A percentile compares a stretch with the other conserved stretches of the same genome.
Evolutionary conservation across 35 echinoderm and acorn worm species (phyloP).

Genomic region (Hemicentrotus pulcherrimus): DNA sequence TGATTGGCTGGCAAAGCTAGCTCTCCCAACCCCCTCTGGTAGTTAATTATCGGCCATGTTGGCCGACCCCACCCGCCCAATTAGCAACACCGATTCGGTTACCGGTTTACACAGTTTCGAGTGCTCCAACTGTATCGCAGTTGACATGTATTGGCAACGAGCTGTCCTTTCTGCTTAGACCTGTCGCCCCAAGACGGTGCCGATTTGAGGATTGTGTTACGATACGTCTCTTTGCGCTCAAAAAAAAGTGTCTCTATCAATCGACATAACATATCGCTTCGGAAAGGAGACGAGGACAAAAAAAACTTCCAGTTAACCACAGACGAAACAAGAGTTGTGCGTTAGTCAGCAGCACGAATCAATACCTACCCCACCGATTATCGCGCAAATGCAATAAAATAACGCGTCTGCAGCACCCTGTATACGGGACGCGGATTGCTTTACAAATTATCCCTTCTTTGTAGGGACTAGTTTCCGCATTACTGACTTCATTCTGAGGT

Average conservation of each 20-base stretch:
- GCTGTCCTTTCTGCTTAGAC: conserved; percentile 38
- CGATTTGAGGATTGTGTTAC: conserved; percentile 46
- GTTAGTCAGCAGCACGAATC: conserved; percentile 42
- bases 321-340: conserved; percentile 45
- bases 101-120: conserved; percentile 58
- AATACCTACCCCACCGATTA: conserved; percentile 43
- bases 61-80: conserved; percentile 66
- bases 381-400: conserved; percentile 54
- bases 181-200: conserved; percentile 51
- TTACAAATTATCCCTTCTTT: conserved; percentile 72
- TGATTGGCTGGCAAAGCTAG: conserved; percentile 57
- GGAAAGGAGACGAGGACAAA: conserved; percentile 21
- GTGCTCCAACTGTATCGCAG: conserved; percentile 49
- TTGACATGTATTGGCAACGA: conserved; percentile 54
- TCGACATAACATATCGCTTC: conserved; percentile 51
- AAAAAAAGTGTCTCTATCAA: conserved; percentile 51
- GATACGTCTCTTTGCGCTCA: conserved; percentile 28
- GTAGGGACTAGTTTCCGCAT: conserved; percentile 57
- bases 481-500: conserved; percentile 59
- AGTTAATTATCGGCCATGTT: conserved; percentile 70
- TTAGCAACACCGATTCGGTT: conserved; percentile 72
- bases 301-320: conserved; percentile 18
- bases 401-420: conserved; percentile 39
- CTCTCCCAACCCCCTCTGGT: conserved; percentile 65
- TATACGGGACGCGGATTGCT: conserved; percentile 54